Percentiles rank a stretch among this genome's conserved stretches.
phyloP scores from a whole-genome alignment of 2,797 vertebrate genomes.

The Myotis planiceps region DNA sequence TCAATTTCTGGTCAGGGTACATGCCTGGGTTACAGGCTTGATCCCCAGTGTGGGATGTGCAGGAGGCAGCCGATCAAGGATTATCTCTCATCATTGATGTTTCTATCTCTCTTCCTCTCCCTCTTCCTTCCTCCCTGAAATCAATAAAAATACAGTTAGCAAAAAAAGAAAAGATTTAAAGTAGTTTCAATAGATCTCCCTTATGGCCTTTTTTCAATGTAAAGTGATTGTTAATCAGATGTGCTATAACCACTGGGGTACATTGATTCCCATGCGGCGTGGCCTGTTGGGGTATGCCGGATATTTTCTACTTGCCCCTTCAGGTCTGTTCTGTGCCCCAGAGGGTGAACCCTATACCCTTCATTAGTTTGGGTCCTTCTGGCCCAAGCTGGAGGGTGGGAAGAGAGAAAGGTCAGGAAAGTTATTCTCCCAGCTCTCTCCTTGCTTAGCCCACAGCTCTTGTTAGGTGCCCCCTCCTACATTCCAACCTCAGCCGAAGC shows the following conservation, averaged over 20 bases:
- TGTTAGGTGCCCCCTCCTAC: accelerated
- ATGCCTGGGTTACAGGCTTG: too few relatives aligned
- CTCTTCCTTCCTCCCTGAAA: too few relatives aligned
- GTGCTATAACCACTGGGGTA: background rate
- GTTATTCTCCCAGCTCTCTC: background rate
- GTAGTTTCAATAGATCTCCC: background rate
- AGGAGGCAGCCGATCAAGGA: too few relatives aligned
- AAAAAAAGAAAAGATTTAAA: background rate
- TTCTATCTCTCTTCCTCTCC: too few relatives aligned
- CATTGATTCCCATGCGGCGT: background rate
- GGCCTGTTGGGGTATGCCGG: background rate
- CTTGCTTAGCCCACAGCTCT: background rate
- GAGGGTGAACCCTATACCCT: background rate
- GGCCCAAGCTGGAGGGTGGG: background rate
- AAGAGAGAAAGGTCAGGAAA: background rate
- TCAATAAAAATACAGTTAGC: too few relatives aligned
- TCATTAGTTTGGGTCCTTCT: background rate
- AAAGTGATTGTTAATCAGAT: background rate
- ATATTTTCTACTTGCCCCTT: background rate
- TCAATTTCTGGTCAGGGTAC: too few relatives aligned
- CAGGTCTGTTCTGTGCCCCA: background rate
- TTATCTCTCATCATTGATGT: too few relatives aligned
- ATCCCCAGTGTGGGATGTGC: too few relatives aligned
- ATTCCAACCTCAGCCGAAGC: background rate
- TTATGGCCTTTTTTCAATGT: background rate